phyloP scores from a whole-genome alignment of 30 jellyfish, hydroid and myxozoan species.

The Turritopsis dohrnii region DNA sequence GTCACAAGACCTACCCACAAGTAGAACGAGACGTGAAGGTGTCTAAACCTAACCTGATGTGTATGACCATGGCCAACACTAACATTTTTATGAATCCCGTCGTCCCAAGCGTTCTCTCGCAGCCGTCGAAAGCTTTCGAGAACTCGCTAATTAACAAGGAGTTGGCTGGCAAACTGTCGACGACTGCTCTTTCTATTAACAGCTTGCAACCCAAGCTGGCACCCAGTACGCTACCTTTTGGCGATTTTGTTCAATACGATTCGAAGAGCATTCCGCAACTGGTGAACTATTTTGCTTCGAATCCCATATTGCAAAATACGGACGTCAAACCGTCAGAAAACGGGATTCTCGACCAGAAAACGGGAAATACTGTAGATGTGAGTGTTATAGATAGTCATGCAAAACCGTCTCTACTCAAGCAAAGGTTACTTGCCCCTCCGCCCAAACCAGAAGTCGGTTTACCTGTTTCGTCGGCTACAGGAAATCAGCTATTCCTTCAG shows the following conservation, averaged over 20 bases:
- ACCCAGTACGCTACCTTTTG: not conserved
- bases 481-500: not conserved
- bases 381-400: not conserved
- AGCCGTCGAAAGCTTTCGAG: constrained; percentile 18
- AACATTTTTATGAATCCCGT: constrained; percentile 1
- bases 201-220: constrained; percentile 11
- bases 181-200: constrained; percentile 1
- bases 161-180: constrained; percentile 23
- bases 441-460: not conserved
- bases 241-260: not conserved
- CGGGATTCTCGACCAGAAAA: not conserved
- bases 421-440: constrained; percentile 7
- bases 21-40: constrained; percentile 13
- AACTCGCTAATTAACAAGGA: constrained; percentile 22
- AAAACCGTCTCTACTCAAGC: constrained; percentile 16
- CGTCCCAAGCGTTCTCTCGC: not conserved
- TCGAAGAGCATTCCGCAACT: constrained; percentile 8
- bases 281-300: not conserved
- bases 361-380: not conserved
- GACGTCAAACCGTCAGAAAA: not conserved
- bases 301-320: not conserved
- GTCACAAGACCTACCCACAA: constrained; percentile 19
- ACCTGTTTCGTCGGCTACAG: not conserved
- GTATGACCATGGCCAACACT: not conserved
- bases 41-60: not conserved